These are phyloP conservation scores for Edolisoma coerulescens DNA, from an alignment of 2,113 vertebrate genomes.

Conservation along the genomic window DNA sequence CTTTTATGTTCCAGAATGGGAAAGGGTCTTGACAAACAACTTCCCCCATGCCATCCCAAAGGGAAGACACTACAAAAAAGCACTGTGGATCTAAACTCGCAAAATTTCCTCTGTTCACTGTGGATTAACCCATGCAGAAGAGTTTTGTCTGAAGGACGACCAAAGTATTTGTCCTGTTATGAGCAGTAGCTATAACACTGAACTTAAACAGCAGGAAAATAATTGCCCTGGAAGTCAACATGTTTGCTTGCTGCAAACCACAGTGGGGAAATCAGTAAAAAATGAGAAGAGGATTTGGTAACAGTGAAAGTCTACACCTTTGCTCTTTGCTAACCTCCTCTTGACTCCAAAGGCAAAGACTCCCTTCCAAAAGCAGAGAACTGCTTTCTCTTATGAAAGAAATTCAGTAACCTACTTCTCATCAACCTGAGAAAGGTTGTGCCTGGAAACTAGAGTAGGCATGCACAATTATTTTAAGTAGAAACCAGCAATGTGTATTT, in stretches of 20 bases:
- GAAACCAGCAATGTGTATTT: not conserved
- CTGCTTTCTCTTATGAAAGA: not conserved
- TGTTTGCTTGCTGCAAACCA: not conserved
- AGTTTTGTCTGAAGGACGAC: not conserved
- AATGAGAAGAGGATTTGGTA: not conserved
- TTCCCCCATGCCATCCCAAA: not conserved
- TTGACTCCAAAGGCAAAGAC: constrained; percentile 1
- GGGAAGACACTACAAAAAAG: not conserved
- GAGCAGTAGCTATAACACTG: not conserved
- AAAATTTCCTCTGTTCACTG: not conserved
- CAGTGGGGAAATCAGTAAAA: not conserved
- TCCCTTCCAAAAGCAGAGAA: too few relatives aligned
- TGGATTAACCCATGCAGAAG: not conserved
- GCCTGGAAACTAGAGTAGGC: not conserved
- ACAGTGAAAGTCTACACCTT: not conserved
- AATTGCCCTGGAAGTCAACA: not conserved
- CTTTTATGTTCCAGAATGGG: not conserved
- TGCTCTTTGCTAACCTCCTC: not conserved
- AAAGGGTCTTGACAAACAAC: not conserved
- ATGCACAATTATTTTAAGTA: constrained; percentile 38
- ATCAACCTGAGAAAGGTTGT: not conserved
- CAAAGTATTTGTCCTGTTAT: not conserved
- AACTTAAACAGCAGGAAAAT: not conserved
- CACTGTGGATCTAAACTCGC: not conserved
- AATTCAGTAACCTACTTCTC: not conserved